Base-by-base conservation (phyloP, 2,113 vertebrate species). In the Phalacrocorax aristotelis region DNA sequence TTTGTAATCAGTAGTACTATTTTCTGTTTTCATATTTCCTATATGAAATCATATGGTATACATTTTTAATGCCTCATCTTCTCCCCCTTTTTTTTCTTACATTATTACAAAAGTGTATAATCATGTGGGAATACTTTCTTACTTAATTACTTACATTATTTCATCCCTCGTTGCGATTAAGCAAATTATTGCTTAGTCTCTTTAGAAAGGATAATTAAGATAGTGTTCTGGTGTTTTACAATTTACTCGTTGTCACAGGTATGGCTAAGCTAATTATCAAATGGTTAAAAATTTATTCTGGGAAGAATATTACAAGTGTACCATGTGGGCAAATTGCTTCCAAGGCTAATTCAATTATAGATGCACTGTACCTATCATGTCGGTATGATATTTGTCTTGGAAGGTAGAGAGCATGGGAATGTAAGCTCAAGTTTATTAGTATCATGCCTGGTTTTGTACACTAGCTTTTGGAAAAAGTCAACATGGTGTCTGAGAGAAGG, bases 141-240 rank as follows among this genome's bases (percentile, higher is more conserved):
- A 92, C 93, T 96, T 97, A 97, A 97, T 97, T 97, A 95, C 90
- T 90, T 93, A 89, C 74, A 94, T 94, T 94, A 97, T 96, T 97
- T 96, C 87, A 89, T 96, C 95, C 84, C 97, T 96, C 23, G 66
- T 97, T 97, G 51, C 65, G 95, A 97, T 96, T 95, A 98, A 97
- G 93, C 86, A 96, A 92, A 97, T 97, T 92, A 96, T 95, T 88
- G 68, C 95, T 89, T 93, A 75, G 79, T 95, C 91, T 96, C 97
- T 95, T 97, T 95, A 97, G 95, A 89, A 97, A 96, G 96, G 95
- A 96, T 97, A 96, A 97, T 97, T 98, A 97, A 97, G 95, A 94
- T 93, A 97, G 87, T 92, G 74, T 95, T 94, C 93, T 93, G 91
- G 80, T 91, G 92, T 88, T 97, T 95, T 94, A 95, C 93, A 95